phyloP scores from a whole-genome alignment of 2,797 vertebrate genomes.

The Phoebastria nigripes region DNA sequence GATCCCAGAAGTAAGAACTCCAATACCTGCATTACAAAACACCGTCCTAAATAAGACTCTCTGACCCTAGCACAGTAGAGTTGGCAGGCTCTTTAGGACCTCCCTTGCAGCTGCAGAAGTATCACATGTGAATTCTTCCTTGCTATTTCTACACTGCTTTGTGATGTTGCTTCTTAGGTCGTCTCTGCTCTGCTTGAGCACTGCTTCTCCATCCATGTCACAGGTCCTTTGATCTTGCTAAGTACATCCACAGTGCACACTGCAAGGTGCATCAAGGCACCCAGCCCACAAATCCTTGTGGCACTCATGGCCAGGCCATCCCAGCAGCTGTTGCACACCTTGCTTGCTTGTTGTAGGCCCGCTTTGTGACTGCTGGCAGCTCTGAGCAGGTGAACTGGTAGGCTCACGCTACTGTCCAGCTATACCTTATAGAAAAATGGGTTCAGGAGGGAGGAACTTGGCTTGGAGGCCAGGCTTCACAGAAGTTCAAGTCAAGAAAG shows the following conservation, averaged over 20 bases:
- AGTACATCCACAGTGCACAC: not conserved
- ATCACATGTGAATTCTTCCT: not conserved
- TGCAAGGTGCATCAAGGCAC: not conserved
- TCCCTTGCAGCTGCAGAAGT: not conserved
- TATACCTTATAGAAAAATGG: not conserved
- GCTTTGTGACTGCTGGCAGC: not conserved
- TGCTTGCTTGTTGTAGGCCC: not conserved
- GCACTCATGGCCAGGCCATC: not conserved
- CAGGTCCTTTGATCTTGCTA: not conserved
- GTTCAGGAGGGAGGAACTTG: not conserved
- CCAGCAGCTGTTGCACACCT: not conserved
- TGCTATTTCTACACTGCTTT: not conserved
- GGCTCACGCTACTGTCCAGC: not conserved
- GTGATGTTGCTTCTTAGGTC: not conserved
- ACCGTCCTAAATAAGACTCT: not conserved
- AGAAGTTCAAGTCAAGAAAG: not conserved
- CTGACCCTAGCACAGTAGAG: not conserved
- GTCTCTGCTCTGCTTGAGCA: not conserved
- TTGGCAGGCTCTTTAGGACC: not conserved
- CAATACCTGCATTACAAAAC: not conserved
- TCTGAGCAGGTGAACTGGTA: not conserved
- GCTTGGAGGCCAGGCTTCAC: not conserved
- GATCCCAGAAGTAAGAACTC: not conserved
- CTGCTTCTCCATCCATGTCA: not conserved
- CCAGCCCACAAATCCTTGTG: not conserved